Evolutionary conservation across 37 sponge, comb jelly and placozoan species (phyloP), one percentile per base, ranked within the genome.

Genomic region (Chondrilla cf. caribensis): DNA sequence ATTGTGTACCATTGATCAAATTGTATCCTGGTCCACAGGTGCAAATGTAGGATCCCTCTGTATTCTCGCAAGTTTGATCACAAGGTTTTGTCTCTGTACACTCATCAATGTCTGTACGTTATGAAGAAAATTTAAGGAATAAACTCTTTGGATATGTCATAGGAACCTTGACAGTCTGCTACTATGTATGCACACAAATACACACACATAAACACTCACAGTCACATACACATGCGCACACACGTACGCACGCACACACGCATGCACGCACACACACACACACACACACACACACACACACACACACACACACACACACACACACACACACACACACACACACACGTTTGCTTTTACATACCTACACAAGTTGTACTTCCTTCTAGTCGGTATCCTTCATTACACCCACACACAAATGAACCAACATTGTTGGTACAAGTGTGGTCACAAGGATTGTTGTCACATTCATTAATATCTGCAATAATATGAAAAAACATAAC

Each of bases 391-490:
- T 43, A 73, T 15, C 76, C 76, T 17, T 3, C 25, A 17, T 22
- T 31, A 25, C 76, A 73, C 11, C 24, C 24, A 73, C 70, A 68
- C 33, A 28, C 25, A 28, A 28, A 68, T 5, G 70, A 68, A 21
- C 36, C 70, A 9, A 21, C 31, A 28, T 31, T 68, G 70, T 68
- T 68, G 70, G 32, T 19, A 68, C 70, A 68, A 37, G 21, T 2
- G 3, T 68, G 70, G 70, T 15, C 32, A 68, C 70, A 68, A 28
- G 70, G 70, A 2, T 3, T 28, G 70, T 2, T 37, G 5, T 31
- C 3, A 35, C 70, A 68, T 37, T 68, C 70, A 68, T 68, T 35
- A 28, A 68, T 29, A 68, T 68, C 70, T 68, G 70, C 31, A 18
- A n/a, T n/a, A n/a, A n/a, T n/a, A n/a, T n/a, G n/a, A n/a, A n/a